These are phyloP conservation scores for Heliconius cydno DNA, from an alignment of 2,888 invertebrate species.

Conservation along the genomic window DNA sequence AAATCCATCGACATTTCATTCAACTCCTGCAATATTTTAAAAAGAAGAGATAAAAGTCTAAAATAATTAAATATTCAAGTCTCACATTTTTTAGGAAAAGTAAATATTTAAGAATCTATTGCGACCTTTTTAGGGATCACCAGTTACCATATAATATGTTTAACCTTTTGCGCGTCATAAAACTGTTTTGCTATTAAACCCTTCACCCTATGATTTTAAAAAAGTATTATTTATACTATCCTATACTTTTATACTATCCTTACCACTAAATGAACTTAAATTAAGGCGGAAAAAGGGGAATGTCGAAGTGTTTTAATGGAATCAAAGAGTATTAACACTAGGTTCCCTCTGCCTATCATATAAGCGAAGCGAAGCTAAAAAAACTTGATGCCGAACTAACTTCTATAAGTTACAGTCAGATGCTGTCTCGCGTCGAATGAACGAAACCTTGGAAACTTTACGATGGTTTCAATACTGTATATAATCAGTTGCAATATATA, in stretches of 20 bases:
- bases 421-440: not conserved
- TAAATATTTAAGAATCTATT: not conserved
- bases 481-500: not conserved
- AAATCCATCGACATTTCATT: too few species aligned
- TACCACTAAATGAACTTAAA: too few species aligned
- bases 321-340: not conserved
- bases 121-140: slow-evolving; percentile 32
- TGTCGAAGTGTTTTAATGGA: not conserved
- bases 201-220: not conserved
- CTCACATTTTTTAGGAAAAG: not conserved
- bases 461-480: not conserved
- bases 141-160: slow-evolving; percentile 24
- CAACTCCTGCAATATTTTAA: not conserved
- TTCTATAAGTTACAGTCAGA: not conserved
- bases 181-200: not conserved
- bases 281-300: too few species aligned
- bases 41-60: not conserved
- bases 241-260: too few species aligned
- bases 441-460: not conserved
- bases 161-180: slow-evolving; percentile 17
- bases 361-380: not conserved
- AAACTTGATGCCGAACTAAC: not conserved
- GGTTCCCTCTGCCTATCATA: not conserved
- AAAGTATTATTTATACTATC: not conserved
- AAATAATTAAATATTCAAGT: not conserved